These are phyloP conservation scores for Enteromius afrohamiltoni DNA, from an alignment of 2,797 vertebrate species.

Conservation along the genomic window DNA sequence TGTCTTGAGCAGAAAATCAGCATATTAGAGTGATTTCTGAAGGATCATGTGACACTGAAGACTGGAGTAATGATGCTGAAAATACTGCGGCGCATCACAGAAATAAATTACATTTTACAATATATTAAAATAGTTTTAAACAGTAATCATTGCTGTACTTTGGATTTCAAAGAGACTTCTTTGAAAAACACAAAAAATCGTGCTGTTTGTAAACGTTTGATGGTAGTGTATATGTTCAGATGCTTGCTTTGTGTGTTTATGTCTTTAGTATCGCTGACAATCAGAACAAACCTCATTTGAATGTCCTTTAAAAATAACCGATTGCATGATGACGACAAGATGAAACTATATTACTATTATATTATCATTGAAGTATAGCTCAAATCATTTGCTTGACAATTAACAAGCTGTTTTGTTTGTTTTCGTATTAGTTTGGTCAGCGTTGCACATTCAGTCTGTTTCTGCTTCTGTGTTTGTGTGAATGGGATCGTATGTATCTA, in stretches of 20 bases:
- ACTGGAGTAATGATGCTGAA: background rate
- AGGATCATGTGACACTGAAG: background rate
- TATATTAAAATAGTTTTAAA: background rate
- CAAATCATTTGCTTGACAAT: constrained; percentile 8
- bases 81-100: background rate
- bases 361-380: constrained; percentile 8
- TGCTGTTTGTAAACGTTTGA: background rate
- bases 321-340: constrained; percentile 65
- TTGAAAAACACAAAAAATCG: background rate
- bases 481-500: background rate
- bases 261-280: constrained; percentile 41
- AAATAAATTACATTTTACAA: background rate
- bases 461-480: constrained; percentile 20
- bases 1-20: background rate
- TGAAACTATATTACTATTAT: constrained; percentile 28
- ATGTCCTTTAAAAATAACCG: constrained; percentile 64
- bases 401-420: background rate
- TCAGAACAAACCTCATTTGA: constrained; percentile 60
- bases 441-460: background rate
- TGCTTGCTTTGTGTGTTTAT: constrained; percentile 71
- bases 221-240: constrained; percentile 41
- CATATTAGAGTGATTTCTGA: background rate
- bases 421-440: background rate
- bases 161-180: background rate
- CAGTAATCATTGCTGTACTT: background rate